These are phyloP conservation scores for Salminus brasiliensis DNA, from an alignment of 2,113 vertebrate species.

Conservation along the genomic window DNA sequence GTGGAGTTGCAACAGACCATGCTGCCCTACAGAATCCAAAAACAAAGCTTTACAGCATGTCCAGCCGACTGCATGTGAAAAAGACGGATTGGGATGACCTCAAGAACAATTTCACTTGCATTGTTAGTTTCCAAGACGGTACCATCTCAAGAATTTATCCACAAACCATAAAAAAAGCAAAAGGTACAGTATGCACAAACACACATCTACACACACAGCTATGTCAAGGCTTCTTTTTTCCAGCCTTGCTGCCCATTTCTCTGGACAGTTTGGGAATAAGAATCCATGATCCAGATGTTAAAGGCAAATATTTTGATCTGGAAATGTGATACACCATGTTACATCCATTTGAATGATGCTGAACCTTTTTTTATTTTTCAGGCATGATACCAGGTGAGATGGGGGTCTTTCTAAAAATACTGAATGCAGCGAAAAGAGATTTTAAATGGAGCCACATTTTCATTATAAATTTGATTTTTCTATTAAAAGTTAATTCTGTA, in stretches of 20 bases:
- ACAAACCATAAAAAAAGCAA: neutral
- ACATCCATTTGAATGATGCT: too few species aligned
- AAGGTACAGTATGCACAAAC: conserved; percentile 29
- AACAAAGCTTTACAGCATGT: conserved; percentile 68
- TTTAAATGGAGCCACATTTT: too few species aligned
- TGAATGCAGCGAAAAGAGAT: too few species aligned
- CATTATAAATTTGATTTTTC: too few species aligned
- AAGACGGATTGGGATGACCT: conserved; percentile 66
- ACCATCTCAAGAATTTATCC: too few species aligned
- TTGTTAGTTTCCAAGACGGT: conserved; percentile 67
- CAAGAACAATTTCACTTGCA: conserved; percentile 70
- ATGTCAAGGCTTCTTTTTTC: neutral
- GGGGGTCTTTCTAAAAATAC: too few species aligned
- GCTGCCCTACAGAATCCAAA: fast-evolving
- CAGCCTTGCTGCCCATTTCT: neutral
- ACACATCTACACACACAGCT: neutral
- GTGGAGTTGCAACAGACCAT: conserved; percentile 73
- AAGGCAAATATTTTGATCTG: too few species aligned
- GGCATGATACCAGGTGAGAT: too few species aligned
- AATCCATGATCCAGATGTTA: too few species aligned
- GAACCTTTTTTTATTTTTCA: too few species aligned
- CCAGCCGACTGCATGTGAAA: conserved; percentile 81
- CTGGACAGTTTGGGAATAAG: neutral
- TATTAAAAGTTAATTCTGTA: too few species aligned
- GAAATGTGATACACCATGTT: too few species aligned